Conservation (phyloP, 2,797 vertebrate genomes). For the Borostomias antarcticus region DNA sequence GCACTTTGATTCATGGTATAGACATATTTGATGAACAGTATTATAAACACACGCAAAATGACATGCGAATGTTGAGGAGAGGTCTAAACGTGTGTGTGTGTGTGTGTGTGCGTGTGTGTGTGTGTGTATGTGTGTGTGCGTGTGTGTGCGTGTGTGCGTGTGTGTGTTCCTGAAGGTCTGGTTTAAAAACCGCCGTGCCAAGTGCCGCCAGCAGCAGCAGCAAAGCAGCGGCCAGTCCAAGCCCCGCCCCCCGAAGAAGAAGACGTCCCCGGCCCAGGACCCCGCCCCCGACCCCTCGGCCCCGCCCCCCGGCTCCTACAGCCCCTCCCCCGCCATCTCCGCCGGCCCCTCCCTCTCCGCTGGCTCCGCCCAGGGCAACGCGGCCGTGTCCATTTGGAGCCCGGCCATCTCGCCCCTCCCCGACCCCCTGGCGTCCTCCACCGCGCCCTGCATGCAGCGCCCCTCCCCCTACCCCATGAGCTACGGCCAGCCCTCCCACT, state of each 20-base stretch:
- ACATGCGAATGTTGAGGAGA: no score
- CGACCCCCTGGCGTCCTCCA: constrained; percentile 79
- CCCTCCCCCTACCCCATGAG: constrained; percentile 84
- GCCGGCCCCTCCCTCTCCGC: constrained; percentile 69
- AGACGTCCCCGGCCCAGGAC: constrained; percentile 78
- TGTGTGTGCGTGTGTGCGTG: not conserved
- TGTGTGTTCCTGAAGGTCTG: constrained; percentile 73
- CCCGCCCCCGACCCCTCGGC: constrained; percentile 71
- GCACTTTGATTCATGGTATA: no score
- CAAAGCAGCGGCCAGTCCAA: constrained; percentile 85
- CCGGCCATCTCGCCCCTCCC: constrained; percentile 86
- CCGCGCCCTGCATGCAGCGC: constrained; percentile 81
- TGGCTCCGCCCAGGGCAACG: constrained; percentile 67
- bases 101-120: no score
- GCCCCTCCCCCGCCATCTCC: constrained; percentile 61
- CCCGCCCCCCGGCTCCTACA: constrained; percentile 68
- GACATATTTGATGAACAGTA: no score
- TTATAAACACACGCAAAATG: no score
- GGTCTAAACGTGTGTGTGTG: no score
- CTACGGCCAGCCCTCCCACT: constrained; percentile 82
- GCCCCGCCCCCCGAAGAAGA: constrained; percentile 86
- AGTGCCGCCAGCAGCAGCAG: constrained; percentile 90
- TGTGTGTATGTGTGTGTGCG: not conserved
- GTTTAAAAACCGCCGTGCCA: constrained; percentile 93
- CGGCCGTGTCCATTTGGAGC: constrained; percentile 89